Evolutionary conservation across 2,888 invertebrate genomes (phyloP).

Genomic region (Lycia hirtaria): DNA sequence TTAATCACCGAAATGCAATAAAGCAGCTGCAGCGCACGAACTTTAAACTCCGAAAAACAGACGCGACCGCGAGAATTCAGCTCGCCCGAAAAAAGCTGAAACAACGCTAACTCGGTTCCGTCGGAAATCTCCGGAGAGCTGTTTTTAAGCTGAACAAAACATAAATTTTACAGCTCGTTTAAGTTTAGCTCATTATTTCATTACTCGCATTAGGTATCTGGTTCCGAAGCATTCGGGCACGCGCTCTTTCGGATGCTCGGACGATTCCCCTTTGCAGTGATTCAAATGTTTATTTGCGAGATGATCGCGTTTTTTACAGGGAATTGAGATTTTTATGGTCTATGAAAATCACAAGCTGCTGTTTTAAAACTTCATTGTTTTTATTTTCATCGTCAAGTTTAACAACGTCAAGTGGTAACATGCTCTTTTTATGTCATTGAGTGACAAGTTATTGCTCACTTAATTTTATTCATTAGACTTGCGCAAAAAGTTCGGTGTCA

Average conservation of each 20-base stretch:
- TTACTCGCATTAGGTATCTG: constrained; percentile 73
- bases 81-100: constrained; percentile 67
- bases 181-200: constrained; percentile 82
- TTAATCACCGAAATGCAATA: constrained; percentile 46
- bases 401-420: no score
- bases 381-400: neutral
- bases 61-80: constrained; percentile 65
- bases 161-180: constrained; percentile 82
- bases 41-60: constrained; percentile 62
- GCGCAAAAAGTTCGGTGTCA: no score
- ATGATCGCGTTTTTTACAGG: constrained; percentile 3
- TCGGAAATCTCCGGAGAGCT: constrained; percentile 73
- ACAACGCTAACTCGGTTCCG: constrained; percentile 68
- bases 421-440: no score
- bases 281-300: constrained; percentile 25
- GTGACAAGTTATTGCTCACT: no score
- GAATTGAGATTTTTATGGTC: neutral
- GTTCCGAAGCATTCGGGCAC: constrained; percentile 50
- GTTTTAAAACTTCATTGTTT: neutral
- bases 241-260: constrained; percentile 20
- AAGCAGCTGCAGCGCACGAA: constrained; percentile 33
- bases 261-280: constrained; percentile 34
- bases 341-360: neutral
- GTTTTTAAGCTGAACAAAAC: constrained; percentile 81
- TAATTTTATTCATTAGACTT: no score